Conservation (phyloP, 2,113 vertebrate genomes). For the Glaucidium brasilianum region DNA sequence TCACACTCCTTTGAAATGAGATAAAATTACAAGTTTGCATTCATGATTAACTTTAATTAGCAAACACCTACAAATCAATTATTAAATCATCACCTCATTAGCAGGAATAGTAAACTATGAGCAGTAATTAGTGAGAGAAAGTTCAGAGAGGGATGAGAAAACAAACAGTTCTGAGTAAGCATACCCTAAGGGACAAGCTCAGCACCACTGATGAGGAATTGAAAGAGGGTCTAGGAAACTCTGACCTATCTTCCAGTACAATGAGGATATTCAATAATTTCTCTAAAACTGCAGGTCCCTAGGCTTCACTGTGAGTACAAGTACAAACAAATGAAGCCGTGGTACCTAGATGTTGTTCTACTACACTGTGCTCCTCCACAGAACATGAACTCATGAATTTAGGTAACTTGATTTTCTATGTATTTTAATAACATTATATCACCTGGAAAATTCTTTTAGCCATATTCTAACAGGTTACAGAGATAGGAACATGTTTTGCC, state of each 20-base stretch:
- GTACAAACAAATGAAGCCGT: background rate
- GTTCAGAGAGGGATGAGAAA: background rate
- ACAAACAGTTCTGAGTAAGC: background rate
- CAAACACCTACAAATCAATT: slow-evolving; percentile 36
- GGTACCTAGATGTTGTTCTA: background rate
- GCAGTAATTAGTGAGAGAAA: background rate
- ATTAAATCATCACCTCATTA: slow-evolving; percentile 32
- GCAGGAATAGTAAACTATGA: background rate
- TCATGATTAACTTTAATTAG: slow-evolving; percentile 44
- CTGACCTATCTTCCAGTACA: background rate
- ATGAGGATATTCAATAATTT: background rate
- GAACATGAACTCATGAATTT: background rate
- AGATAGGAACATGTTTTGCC: background rate
- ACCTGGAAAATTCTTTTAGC: background rate
- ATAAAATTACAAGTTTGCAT: slow-evolving; percentile 2
- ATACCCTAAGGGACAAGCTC: background rate
- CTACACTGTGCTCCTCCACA: background rate
- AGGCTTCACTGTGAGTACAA: background rate
- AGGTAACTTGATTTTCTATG: background rate
- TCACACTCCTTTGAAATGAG: slow-evolving; percentile 4
- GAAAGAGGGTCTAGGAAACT: background rate
- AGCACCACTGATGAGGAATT: background rate
- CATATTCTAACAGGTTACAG: background rate
- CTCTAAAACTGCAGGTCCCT: background rate
- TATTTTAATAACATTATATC: background rate